Percentiles rank a stretch among this genome's conserved stretches.
phyloP scores from a whole-genome alignment of 2,113 vertebrate species.

The Callocephalon fimbriatum region DNA sequence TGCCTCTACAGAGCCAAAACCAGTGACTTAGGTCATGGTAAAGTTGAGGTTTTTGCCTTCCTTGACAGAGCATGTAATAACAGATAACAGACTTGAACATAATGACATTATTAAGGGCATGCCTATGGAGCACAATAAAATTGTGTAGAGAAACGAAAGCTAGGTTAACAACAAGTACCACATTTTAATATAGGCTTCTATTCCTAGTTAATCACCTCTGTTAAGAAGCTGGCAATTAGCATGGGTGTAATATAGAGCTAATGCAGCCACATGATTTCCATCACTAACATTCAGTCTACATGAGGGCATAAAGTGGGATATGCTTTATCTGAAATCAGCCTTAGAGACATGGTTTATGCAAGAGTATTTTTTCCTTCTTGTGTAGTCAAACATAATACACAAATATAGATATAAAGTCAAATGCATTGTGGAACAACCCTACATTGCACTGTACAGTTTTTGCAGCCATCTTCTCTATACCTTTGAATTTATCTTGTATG shows the following conservation, averaged over 20 bases:
- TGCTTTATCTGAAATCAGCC: not conserved
- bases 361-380: not conserved
- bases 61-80: not conserved
- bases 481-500: not conserved
- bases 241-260: not conserved
- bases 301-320: not conserved
- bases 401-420: not conserved
- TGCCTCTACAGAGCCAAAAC: not conserved
- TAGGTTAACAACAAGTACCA: not conserved
- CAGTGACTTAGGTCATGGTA: not conserved
- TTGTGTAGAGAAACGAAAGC: accelerated
- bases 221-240: not conserved
- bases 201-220: not conserved
- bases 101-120: not conserved
- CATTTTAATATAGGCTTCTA: not conserved
- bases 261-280: not conserved
- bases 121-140: not conserved
- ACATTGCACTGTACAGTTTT: not conserved
- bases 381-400: not conserved
- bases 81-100: not conserved
- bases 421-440: not conserved
- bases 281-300: not conserved
- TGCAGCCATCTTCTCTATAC: not conserved
- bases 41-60: not conserved
- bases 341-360: not conserved